Evolutionary conservation across 2,888 invertebrate species (phyloP).

Genomic region (Nomada fabriciana): DNA sequence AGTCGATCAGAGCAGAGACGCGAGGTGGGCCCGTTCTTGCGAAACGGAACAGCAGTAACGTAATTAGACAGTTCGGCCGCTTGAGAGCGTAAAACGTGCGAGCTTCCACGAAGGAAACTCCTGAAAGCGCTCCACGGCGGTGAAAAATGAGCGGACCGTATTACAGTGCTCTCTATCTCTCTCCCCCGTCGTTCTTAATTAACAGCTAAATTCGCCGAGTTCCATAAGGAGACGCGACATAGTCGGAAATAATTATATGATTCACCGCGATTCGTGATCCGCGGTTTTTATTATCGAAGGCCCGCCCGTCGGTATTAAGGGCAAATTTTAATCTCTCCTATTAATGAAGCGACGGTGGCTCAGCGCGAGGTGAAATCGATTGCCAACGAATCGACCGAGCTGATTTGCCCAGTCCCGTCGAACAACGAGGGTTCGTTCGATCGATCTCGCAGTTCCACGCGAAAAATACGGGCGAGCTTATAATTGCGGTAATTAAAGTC

Average conservation of each 20-base stretch:
- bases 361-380: constrained; percentile 26
- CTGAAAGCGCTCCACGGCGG: constrained; percentile 21
- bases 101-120: neutral
- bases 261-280: constrained; percentile 14
- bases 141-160: constrained; percentile 40
- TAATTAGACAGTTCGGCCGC: constrained; percentile 42
- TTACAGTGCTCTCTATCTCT: constrained; percentile 1
- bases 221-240: neutral
- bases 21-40: neutral
- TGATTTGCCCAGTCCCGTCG: constrained; percentile 18
- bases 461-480: constrained; percentile 26
- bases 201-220: constrained; percentile 37
- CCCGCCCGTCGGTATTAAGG: constrained; percentile 6
- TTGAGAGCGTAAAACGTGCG: constrained; percentile 18
- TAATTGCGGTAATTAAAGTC: constrained; percentile 41
- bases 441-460: neutral
- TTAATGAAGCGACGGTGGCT: constrained; percentile 31
- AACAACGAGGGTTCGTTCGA: constrained; percentile 3
- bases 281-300: constrained; percentile 1
- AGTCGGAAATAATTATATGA: constrained; percentile 28
- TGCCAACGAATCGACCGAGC: constrained; percentile 25
- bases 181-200: constrained; percentile 47
- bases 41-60: constrained; percentile 44
- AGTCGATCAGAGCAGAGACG: neutral
- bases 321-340: constrained; percentile 36